Conservation (phyloP, 2,797 vertebrate species). For the Holocentrus rufus region DNA sequence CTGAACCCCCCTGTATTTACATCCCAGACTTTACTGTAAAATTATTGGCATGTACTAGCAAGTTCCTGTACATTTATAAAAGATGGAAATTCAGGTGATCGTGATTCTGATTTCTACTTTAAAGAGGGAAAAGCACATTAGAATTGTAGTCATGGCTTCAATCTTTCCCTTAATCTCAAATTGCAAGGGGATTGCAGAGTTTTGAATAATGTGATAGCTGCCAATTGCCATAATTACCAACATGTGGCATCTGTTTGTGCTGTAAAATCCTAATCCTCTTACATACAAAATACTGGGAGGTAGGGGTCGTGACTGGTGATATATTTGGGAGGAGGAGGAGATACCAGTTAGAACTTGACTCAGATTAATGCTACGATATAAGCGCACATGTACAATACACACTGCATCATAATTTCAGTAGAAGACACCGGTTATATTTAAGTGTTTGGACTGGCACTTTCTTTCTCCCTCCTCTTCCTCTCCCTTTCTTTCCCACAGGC, state of each 20-base stretch:
- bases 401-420: neutral
- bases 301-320: slow-evolving; percentile 30
- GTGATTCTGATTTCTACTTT: neutral
- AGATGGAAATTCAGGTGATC: neutral
- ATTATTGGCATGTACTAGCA: neutral
- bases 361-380: neutral
- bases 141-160: slow-evolving; percentile 1
- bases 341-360: slow-evolving; percentile 18
- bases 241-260: slow-evolving; percentile 43
- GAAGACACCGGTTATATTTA: neutral
- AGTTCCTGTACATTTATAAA: neutral
- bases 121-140: neutral
- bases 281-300: slow-evolving; percentile 47
- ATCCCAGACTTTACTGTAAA: neutral
- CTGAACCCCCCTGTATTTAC: neutral
- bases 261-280: slow-evolving; percentile 60
- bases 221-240: slow-evolving; percentile 59
- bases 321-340: slow-evolving; percentile 19
- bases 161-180: slow-evolving; percentile 21
- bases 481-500: neutral
- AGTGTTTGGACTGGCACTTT: slow-evolving; percentile 10
- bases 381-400: neutral
- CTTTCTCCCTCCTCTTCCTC: neutral
- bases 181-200: slow-evolving; percentile 22
- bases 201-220: slow-evolving; percentile 44